These are phyloP conservation scores for Metacarcinus magister DNA, from an alignment of 2,888 invertebrate genomes.

Conservation along the genomic window DNA sequence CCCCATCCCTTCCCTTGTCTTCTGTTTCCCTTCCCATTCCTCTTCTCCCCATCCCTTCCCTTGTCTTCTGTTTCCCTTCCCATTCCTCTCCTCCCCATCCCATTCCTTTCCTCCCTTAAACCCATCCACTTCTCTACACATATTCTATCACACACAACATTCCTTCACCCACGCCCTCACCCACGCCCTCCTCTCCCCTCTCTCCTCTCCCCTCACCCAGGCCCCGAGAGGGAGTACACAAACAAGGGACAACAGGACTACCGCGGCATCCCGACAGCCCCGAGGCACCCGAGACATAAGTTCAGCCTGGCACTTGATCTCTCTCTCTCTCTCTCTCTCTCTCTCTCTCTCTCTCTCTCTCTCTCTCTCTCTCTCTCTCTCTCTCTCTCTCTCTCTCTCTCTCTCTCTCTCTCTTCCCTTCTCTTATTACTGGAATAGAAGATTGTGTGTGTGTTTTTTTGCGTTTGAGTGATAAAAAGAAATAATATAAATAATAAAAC, in stretches of 20 bases:
- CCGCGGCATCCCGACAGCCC: not conserved
- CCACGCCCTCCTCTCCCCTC: not conserved
- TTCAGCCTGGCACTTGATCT: no score
- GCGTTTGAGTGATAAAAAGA: not conserved
- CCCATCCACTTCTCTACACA: not conserved
- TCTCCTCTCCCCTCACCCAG: not conserved
- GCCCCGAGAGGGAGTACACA: no score
- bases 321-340: no score
- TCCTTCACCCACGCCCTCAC: not conserved
- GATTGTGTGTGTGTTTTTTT: not conserved
- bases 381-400: constrained; percentile 50
- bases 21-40: not conserved
- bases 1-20: not conserved
- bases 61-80: no score
- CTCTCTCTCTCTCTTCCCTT: not conserved
- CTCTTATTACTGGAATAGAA: no score
- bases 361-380: no score
- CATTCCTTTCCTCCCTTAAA: no score
- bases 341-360: no score
- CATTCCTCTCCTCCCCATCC: not conserved
- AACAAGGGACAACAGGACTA: not conserved
- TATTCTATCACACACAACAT: not conserved
- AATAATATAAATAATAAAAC: not conserved
- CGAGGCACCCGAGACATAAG: no score
- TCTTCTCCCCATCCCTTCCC: not conserved